Conservation (phyloP, 2,888 invertebrate species). For the Taphrorychus bicolor region DNA sequence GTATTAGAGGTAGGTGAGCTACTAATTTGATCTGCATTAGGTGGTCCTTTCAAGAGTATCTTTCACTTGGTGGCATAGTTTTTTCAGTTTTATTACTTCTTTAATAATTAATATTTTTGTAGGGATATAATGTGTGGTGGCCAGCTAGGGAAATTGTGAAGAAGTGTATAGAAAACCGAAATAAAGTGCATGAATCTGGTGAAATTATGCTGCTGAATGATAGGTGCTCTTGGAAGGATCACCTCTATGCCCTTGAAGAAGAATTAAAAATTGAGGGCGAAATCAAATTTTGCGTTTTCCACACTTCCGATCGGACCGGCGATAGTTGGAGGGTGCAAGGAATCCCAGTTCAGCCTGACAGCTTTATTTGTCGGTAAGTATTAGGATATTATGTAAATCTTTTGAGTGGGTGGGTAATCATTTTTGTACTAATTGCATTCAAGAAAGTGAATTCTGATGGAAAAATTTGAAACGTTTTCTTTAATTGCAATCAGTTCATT, state of each 20-base stretch:
- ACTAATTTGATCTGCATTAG: background rate
- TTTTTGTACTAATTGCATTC: too few species aligned
- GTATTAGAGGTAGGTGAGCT: constrained; percentile 59
- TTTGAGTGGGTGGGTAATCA: too few species aligned
- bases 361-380: constrained; percentile 72
- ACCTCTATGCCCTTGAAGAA: constrained; percentile 82
- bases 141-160: constrained; percentile 84
- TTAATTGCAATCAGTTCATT: too few species aligned
- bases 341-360: constrained; percentile 75
- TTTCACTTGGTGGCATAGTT: background rate
- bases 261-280: constrained; percentile 69
- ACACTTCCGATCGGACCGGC: constrained; percentile 64
- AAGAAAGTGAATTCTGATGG: too few species aligned
- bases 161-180: constrained; percentile 73
- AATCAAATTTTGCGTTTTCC: constrained; percentile 77
- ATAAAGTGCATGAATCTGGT: constrained; percentile 75
- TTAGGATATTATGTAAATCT: too few species aligned
- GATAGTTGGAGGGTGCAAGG: constrained; percentile 85
- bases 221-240: constrained; percentile 90
- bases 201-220: constrained; percentile 78
- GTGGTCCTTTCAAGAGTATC: background rate
- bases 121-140: constrained; percentile 77
- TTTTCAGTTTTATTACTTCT: background rate
- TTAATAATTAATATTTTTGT: constrained; percentile 48
- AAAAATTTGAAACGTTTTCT: too few species aligned